Percentiles rank a stretch among this genome's conserved stretches.
phyloP scores from a whole-genome alignment of 1,140 invertebrate species.

The Drosophila pachea region DNA sequence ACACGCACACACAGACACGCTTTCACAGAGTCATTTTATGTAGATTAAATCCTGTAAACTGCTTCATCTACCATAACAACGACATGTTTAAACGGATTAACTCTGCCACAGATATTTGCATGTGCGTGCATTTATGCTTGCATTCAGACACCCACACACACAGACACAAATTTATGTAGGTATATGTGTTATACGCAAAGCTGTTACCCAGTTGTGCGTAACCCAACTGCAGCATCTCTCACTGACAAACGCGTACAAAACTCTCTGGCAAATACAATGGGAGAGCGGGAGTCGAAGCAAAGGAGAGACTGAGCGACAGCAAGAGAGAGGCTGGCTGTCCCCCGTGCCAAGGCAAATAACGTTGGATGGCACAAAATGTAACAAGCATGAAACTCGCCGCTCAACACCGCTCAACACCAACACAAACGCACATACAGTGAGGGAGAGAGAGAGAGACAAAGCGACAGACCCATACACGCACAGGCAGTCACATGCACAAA shows the following conservation, averaged over 20 bases:
- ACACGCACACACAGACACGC: not conserved
- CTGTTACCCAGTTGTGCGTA: constrained; percentile 56
- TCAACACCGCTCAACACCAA: constrained; percentile 16
- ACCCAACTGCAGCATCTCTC: constrained; percentile 62
- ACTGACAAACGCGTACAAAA: constrained; percentile 8
- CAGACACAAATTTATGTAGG: not conserved
- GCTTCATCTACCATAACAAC: constrained; percentile 7
- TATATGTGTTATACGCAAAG: constrained; percentile 36
- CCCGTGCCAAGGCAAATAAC: constrained; percentile 1
- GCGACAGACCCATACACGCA: not conserved
- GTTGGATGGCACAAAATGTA: constrained; percentile 33
- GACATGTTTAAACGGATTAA: constrained; percentile 34
- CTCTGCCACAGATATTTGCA: constrained; percentile 13
- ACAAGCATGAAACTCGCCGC: constrained; percentile 38
- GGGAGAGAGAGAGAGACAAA: too few species aligned
- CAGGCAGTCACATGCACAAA: not conserved
- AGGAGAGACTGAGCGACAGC: constrained; percentile 25
- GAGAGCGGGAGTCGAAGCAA: not conserved
- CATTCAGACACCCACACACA: constrained; percentile 15
- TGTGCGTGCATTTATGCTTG: constrained; percentile 12
- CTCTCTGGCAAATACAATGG: not conserved
- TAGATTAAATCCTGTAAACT: constrained; percentile 16
- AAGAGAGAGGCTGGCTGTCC: not conserved
- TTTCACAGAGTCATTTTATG: constrained; percentile 8
- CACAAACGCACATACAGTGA: not conserved